Percentiles rank a stretch among this genome's conserved stretches.
These are phyloP conservation scores for Dunckerocampus dactyliophorus DNA, from an alignment of 2,113 vertebrate genomes.

Conservation along the genomic window DNA sequence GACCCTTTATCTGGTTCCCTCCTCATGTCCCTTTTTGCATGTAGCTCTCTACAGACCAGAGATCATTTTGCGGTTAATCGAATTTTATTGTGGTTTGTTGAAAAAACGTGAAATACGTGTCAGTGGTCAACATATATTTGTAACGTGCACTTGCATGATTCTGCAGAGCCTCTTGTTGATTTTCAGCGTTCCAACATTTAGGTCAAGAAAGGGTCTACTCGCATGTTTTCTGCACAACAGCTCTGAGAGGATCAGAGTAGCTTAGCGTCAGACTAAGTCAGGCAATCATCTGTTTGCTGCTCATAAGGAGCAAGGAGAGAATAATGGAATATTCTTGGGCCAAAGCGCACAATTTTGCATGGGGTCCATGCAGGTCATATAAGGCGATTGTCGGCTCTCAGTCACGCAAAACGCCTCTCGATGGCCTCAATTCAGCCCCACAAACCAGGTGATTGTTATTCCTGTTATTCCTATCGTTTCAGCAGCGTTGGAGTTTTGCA, in stretches of 20 bases:
- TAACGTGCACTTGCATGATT: conserved; percentile 42
- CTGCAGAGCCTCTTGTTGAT: conserved; percentile 10
- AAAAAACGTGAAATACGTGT: conserved; percentile 35
- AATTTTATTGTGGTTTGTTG: background rate
- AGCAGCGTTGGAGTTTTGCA: conserved; percentile 40
- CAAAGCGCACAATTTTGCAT: conserved; percentile 27
- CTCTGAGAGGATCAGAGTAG: conserved; percentile 57
- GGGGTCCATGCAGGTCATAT: conserved; percentile 13
- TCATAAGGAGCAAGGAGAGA: conserved; percentile 24
- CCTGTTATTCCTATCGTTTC: conserved; percentile 59
- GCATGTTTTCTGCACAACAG: conserved; percentile 45
- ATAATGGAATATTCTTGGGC: conserved; percentile 42
- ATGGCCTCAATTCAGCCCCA: conserved; percentile 56
- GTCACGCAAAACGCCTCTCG: conserved; percentile 46
- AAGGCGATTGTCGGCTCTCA: conserved; percentile 44
- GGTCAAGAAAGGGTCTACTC: conserved; percentile 45
- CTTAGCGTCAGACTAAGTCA: conserved; percentile 51
- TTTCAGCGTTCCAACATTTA: conserved; percentile 18
- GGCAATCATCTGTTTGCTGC: conserved; percentile 51
- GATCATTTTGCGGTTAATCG: background rate
- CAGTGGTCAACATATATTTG: background rate
- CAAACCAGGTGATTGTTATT: conserved; percentile 72
- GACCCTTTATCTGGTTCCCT: conserved; percentile 24
- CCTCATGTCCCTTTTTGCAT: conserved; percentile 11
- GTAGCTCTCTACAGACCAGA: background rate